Percentiles rank a stretch among this genome's conserved stretches.
These are phyloP conservation scores for Oxyteleia sp. DNA, from an alignment of 2,888 invertebrate species.

Conservation along the genomic window DNA sequence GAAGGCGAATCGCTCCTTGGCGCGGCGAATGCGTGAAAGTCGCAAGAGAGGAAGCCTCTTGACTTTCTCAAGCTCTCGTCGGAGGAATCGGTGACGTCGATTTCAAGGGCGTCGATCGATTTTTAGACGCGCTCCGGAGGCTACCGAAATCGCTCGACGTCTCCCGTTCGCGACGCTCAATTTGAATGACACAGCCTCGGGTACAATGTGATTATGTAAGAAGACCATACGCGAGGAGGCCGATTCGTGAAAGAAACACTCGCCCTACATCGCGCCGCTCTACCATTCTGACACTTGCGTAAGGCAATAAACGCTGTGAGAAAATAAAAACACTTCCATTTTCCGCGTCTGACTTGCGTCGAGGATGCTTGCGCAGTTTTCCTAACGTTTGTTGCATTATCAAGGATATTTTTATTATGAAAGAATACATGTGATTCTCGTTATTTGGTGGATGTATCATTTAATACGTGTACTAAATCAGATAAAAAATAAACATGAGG, in stretches of 20 bases:
- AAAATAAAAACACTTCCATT: constrained; percentile 8
- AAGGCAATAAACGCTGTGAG: constrained; percentile 43
- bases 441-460: too few relatives aligned
- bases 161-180: constrained; percentile 14
- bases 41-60: constrained; percentile 62
- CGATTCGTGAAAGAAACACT: constrained; percentile 62
- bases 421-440: too few relatives aligned
- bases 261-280: constrained; percentile 50
- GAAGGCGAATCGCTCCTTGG: constrained; percentile 24
- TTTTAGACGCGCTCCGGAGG: constrained; percentile 31
- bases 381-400: not conserved
- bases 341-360: constrained; percentile 11
- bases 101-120: constrained; percentile 67
- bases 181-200: constrained; percentile 60
- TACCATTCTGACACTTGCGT: constrained; percentile 53
- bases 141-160: constrained; percentile 42
- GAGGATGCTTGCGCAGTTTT: not conserved
- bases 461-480: too few relatives aligned
- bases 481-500: too few relatives aligned
- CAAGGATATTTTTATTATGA: too few relatives aligned
- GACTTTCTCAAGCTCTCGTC: constrained; percentile 53
- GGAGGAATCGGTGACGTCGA: constrained; percentile 44
- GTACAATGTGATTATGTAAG: constrained; percentile 66
- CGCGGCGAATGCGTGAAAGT: constrained; percentile 56
- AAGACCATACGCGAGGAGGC: constrained; percentile 41